phyloP scores from a whole-genome alignment of 1,140 invertebrate species.

The Drosophila varians region DNA sequence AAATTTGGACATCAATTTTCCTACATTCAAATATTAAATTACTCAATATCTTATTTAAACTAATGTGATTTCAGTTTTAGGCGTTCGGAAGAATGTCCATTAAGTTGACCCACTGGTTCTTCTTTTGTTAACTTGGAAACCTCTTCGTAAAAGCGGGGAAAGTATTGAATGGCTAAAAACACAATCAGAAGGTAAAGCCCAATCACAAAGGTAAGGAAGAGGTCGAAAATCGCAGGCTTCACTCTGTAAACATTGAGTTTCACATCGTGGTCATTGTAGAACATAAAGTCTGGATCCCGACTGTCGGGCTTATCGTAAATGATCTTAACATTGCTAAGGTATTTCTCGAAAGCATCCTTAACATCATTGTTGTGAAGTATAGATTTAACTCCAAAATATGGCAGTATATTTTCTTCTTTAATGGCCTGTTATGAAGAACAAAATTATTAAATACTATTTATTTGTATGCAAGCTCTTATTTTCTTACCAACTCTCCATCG shows the following conservation, averaged over 20 bases:
- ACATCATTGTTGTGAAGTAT: slow-evolving; percentile 78
- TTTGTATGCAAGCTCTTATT: not conserved
- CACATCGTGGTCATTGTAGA: slow-evolving; percentile 93
- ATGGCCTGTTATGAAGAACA: slow-evolving; percentile 55
- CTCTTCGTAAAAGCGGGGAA: slow-evolving; percentile 86
- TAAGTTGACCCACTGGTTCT: slow-evolving; percentile 15
- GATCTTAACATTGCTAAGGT: slow-evolving; percentile 90
- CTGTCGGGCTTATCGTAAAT: slow-evolving; percentile 89
- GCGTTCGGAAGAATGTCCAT: slow-evolving; percentile 38
- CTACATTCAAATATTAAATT: slow-evolving; percentile 25
- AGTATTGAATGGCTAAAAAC: slow-evolving; percentile 92
- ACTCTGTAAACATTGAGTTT: slow-evolving; percentile 95
- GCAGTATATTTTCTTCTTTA: slow-evolving; percentile 60
- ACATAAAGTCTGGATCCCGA: slow-evolving; percentile 96
- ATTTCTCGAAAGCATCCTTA: slow-evolving; percentile 90
- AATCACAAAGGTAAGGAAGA: slow-evolving; percentile 95
- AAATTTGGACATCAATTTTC: slow-evolving; percentile 28
- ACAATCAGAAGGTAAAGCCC: slow-evolving; percentile 91
- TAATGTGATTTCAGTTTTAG: slow-evolving; percentile 45
- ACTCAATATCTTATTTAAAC: slow-evolving; percentile 3
- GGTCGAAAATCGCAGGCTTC: slow-evolving; percentile 98
- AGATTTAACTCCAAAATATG: slow-evolving; percentile 73
- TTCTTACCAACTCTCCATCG: slow-evolving; percentile 66
- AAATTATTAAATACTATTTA: not conserved
- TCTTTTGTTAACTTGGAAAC: slow-evolving; percentile 83